Evolutionary conservation across 23 tunicate species (phyloP).

Genomic region (Diplosoma virens): DNA sequence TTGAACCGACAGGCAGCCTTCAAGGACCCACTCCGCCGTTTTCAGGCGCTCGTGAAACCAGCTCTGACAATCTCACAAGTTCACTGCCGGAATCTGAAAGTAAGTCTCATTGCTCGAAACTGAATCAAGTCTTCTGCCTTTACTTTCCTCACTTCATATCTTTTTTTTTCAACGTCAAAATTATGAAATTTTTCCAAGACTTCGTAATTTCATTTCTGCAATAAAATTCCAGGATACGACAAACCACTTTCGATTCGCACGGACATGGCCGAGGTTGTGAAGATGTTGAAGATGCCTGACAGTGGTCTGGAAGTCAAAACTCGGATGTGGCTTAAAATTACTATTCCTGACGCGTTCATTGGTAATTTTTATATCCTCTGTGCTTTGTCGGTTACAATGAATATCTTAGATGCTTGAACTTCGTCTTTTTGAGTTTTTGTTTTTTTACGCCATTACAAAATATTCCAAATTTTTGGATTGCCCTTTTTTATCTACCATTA

Average conservation of each 20-base stretch:
- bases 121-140: too few relatives aligned
- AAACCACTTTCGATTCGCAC: slow-evolving; percentile 52
- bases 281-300: slow-evolving; percentile 62
- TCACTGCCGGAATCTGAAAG: slow-evolving; percentile 94
- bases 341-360: slow-evolving; percentile 95
- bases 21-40: slow-evolving; percentile 56
- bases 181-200: too few relatives aligned
- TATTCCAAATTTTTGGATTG: too few relatives aligned
- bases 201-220: too few relatives aligned
- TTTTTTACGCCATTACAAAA: too few relatives aligned
- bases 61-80: slow-evolving; percentile 84
- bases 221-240: slow-evolving; percentile 81
- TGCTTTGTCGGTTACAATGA: background rate
- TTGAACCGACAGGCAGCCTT: slow-evolving; percentile 26
- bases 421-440: too few relatives aligned
- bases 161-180: too few relatives aligned
- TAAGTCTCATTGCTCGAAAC: slow-evolving; percentile 23
- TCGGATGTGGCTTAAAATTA: slow-evolving; percentile 96
- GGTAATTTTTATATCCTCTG: slow-evolving; percentile 31
- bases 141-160: too few relatives aligned
- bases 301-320: slow-evolving; percentile 95
- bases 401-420: too few relatives aligned
- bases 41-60: slow-evolving; percentile 62
- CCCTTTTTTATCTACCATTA: too few relatives aligned
- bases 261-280: slow-evolving; percentile 83